Conservation (phyloP, 2,888 invertebrate species). For the Archips crataeganus region DNA sequence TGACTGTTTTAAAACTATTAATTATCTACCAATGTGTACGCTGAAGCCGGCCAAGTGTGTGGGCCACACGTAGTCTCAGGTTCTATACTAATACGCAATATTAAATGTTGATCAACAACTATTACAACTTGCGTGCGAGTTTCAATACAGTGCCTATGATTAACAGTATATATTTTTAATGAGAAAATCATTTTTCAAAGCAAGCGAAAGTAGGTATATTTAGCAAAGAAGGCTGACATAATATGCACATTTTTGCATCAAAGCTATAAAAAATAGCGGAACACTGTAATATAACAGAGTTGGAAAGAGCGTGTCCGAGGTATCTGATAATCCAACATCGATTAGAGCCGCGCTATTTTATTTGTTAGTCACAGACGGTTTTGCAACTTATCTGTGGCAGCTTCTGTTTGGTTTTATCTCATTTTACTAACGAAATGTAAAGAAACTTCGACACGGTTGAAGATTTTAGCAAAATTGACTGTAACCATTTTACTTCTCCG, state of each 20-base stretch:
- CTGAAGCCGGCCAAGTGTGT: too few relatives aligned
- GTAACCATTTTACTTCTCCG: neutral
- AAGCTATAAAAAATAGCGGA: neutral
- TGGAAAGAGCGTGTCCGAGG: conserved; percentile 44
- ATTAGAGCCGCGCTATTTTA: conserved; percentile 47
- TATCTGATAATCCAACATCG: conserved; percentile 46
- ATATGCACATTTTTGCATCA: too few relatives aligned
- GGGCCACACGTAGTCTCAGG: too few relatives aligned
- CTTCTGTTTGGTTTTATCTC: conserved; percentile 24
- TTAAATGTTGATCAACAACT: too few relatives aligned
- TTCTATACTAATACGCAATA: too few relatives aligned
- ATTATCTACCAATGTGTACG: too few relatives aligned
- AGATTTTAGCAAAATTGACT: neutral
- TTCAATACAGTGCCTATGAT: too few relatives aligned
- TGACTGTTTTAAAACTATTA: neutral
- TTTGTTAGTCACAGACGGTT: conserved; percentile 49
- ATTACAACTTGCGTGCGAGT: too few relatives aligned
- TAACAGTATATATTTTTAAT: too few relatives aligned
- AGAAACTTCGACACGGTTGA: conserved; percentile 7
- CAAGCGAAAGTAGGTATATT: too few relatives aligned
- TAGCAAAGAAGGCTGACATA: too few relatives aligned
- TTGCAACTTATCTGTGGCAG: conserved; percentile 44
- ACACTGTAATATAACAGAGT: neutral
- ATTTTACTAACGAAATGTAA: neutral
- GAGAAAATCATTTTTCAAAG: too few relatives aligned